Evolutionary conservation across 2,113 vertebrate genomes (phyloP), one percentile per base, ranked within the genome.

Genomic region (Neogobius melanostomus): DNA sequence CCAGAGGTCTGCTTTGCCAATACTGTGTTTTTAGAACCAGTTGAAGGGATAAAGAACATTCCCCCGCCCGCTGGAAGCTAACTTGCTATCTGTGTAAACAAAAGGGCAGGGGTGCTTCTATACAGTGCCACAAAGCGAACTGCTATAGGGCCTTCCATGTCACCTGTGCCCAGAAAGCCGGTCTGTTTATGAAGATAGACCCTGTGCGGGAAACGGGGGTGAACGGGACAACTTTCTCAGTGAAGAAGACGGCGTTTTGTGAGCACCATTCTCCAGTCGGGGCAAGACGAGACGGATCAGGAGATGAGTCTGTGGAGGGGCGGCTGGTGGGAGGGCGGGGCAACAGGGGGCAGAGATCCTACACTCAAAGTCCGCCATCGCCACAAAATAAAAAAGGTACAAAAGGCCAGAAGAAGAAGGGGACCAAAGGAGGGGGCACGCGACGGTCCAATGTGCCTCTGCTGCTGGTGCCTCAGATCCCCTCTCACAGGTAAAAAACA

Each of bases 1-100:
- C 98, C 98, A 2, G 98, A 99, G 86, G 95, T 99, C 77, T 98
- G 97, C 86, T 99, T 99, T 69, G 96, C 96, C 68, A 99, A 99
- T 88, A 99, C 98, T 0, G 98, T 99, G 77, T 98, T 99, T 85
- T 84, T 99, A 82, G 98, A 99, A 86, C 98, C 98, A 8, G 94
- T 99, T 0, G 98, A 99, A 82, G 97, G 98, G 50, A 94, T 98
- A 15, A 94, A 90, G 47, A 98, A 97, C 88, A 98, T 99, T 82
- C 98, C 98, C 0, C 76, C 95, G 97, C 97, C 56, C 95, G 97
- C 44, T 99, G 98, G 98, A 99, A 98, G 85, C 95, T 99, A 16
- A 96, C 95, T 0, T 99, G 98, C 81, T 98, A 96, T 68, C 93
- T 99, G 88, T 99, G 98, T 85, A 99, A 98, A 88, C 96, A 95